A percentile compares a stretch with the other conserved stretches of the same genome.
These are phyloP conservation scores for Strigamia transsilvanica DNA, from an alignment of 2,888 invertebrate genomes.

Conservation along the genomic window DNA sequence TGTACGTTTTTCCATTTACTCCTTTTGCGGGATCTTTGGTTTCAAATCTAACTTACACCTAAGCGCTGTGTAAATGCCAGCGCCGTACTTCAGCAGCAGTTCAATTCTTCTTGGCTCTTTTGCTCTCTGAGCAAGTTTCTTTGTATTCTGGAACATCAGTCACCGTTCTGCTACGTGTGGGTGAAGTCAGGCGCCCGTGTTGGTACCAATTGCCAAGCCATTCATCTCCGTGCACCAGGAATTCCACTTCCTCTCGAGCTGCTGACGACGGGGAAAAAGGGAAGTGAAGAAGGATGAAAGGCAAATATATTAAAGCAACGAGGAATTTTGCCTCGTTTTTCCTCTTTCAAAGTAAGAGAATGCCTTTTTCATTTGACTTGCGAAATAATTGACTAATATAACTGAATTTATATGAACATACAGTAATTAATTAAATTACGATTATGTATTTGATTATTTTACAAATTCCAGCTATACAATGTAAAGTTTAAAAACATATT, in stretches of 20 bases:
- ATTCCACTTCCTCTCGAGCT: constrained; percentile 45
- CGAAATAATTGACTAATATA: constrained; percentile 1
- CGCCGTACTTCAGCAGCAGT: constrained; percentile 5
- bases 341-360: constrained; percentile 16
- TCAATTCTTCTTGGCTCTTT: constrained; percentile 43
- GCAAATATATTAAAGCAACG: constrained; percentile 45
- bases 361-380: constrained; percentile 39
- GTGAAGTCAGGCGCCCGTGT: constrained; percentile 46
- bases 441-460: not conserved
- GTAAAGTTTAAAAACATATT: not conserved
- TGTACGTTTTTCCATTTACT: constrained; percentile 9
- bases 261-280: constrained; percentile 48
- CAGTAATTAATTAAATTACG: not conserved
- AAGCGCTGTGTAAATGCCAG: constrained; percentile 32
- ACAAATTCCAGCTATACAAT: not conserved
- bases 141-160: constrained; percentile 49
- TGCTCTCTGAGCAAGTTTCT: constrained; percentile 41
- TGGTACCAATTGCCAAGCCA: constrained; percentile 45
- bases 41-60: constrained; percentile 17
- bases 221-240: constrained; percentile 45
- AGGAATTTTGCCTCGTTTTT: constrained; percentile 46
- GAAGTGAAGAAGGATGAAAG: constrained; percentile 45
- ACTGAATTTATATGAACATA: not conserved
- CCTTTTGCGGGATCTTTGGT: constrained; percentile 22
- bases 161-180: constrained; percentile 40